A percentile compares a stretch with the other conserved stretches of the same genome.
Evolutionary conservation across 2,113 vertebrate species (phyloP).

Genomic region (crab-eating macaque (Macaca fascicularis)): T2T-MFA8v1.1 NC_088376.1:19323001-19323500

Average conservation of each 20-base stretch:
- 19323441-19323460: slow-evolving; percentile 40
- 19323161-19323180: not conserved
- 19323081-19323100: not conserved
- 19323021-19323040: not conserved
- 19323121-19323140: not conserved
- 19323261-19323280: not conserved
- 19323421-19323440: slow-evolving; percentile 53
- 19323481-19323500: slow-evolving; percentile 30
- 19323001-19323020: not conserved
- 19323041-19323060: not conserved
- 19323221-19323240: not conserved
- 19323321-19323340: slow-evolving; percentile 52
- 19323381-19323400: slow-evolving; percentile 52
- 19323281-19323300: slow-evolving; percentile 19
- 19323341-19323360: not conserved
- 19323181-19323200: not conserved
- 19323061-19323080: not conserved
- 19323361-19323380: slow-evolving; percentile 51
- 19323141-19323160: not conserved
- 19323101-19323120: not conserved
- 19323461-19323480: slow-evolving; percentile 43
- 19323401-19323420: slow-evolving; percentile 16
- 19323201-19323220: not conserved
- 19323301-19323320: slow-evolving; percentile 49
- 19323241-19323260: slow-evolving; percentile 40